Conservation (phyloP, 2,888 invertebrate species). For the Apoderus coryli region DNA sequence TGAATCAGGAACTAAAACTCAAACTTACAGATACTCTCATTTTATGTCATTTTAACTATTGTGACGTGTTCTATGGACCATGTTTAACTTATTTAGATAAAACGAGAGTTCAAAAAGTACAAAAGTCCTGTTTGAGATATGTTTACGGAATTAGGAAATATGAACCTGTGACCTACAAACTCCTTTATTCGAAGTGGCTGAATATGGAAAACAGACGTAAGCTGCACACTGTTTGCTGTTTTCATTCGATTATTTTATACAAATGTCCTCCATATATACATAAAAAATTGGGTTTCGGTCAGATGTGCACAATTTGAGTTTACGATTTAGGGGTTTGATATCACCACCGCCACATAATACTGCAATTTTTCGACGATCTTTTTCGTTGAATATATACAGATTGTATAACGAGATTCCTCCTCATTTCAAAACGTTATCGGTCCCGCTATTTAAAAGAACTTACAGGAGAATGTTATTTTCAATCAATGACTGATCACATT, state of each 20-base stretch:
- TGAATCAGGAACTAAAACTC: too few relatives aligned
- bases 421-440: too few relatives aligned
- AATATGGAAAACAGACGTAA: slow-evolving; percentile 1
- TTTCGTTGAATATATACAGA: neutral
- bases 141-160: slow-evolving; percentile 3
- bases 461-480: too few relatives aligned
- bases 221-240: neutral
- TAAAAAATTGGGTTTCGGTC: slow-evolving; percentile 1
- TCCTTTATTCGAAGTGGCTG: neutral
- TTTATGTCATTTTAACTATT: neutral
- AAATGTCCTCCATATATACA: too few relatives aligned
- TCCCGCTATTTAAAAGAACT: too few relatives aligned
- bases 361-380: neutral
- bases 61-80: neutral
- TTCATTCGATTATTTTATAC: too few relatives aligned
- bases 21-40: neutral
- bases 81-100: slow-evolving; percentile 1
- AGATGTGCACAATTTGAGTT: slow-evolving; percentile 2
- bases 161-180: slow-evolving; percentile 1
- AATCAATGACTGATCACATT: too few relatives aligned
- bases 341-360: neutral
- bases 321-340: neutral
- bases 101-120: neutral
- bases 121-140: slow-evolving; percentile 3
- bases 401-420: neutral